These are phyloP conservation scores for Tetragnatha montana DNA, from an alignment of 2,888 invertebrate species.

Conservation along the genomic window DNA sequence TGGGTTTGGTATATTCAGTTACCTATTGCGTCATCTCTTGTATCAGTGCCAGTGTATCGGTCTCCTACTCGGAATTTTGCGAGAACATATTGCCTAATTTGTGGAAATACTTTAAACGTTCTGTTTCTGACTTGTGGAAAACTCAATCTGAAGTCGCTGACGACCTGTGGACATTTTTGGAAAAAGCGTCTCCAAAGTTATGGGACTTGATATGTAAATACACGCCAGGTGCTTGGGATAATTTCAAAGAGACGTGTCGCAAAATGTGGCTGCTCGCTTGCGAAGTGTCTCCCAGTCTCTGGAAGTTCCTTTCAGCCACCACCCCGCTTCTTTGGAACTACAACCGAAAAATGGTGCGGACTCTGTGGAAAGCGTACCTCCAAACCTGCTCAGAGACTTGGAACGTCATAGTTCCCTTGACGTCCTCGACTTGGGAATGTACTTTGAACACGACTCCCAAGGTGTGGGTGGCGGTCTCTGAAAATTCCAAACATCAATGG, in stretches of 20 bases:
- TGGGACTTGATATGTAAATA: slow-evolving; percentile 21
- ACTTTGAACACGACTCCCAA: slow-evolving; percentile 21
- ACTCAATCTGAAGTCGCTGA: slow-evolving; percentile 3
- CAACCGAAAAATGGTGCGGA: not conserved
- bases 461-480: slow-evolving; percentile 25
- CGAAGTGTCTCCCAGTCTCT: slow-evolving; percentile 22
- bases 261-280: slow-evolving; percentile 8
- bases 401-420: slow-evolving; percentile 6
- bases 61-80: not conserved
- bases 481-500: slow-evolving; percentile 40
- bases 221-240: slow-evolving; percentile 39
- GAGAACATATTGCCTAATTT: slow-evolving; percentile 17
- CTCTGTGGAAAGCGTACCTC: slow-evolving; percentile 21
- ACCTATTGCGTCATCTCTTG: not conserved
- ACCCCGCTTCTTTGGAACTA: slow-evolving; percentile 24
- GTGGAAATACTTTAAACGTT: slow-evolving; percentile 33
- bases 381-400: slow-evolving; percentile 11
- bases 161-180: slow-evolving; percentile 15
- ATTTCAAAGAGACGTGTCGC: slow-evolving; percentile 9
- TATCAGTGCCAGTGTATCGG: not conserved
- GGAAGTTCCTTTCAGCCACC: not conserved
- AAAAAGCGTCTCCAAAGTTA: not conserved
- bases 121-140: slow-evolving; percentile 19
- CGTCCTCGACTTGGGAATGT: slow-evolving; percentile 39
- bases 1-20: not conserved